phyloP scores from a whole-genome alignment of 2,888 invertebrate species.

The Hirtodrosophila cameraria region DNA sequence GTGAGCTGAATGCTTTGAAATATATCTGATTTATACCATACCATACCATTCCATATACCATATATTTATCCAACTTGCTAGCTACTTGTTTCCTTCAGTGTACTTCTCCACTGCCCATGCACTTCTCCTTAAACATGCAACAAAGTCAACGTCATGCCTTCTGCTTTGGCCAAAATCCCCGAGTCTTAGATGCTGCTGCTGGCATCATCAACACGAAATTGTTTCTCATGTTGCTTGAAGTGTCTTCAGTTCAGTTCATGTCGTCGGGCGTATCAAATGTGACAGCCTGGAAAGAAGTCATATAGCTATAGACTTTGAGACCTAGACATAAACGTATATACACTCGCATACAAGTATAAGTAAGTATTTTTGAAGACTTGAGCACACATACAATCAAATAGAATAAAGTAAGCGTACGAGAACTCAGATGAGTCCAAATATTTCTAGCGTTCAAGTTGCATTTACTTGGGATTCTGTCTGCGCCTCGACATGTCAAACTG shows the following conservation, averaged over 20 bases:
- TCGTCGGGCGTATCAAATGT: conserved; percentile 68
- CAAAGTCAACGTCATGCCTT: conserved; percentile 51
- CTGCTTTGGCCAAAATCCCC: conserved; percentile 48
- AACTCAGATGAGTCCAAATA: conserved; percentile 57
- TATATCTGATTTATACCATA: too few species aligned
- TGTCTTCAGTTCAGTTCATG: conserved; percentile 29
- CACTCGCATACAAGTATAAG: conserved; percentile 13
- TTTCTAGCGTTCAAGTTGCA: conserved; percentile 62
- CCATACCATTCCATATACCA: too few species aligned
- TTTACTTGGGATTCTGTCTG: conserved; percentile 50
- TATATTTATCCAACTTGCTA: too few species aligned
- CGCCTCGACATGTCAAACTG: conserved; percentile 40
- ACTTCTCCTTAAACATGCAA: conserved; percentile 30
- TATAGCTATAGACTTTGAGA: conserved; percentile 52
- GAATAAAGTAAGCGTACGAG: conserved; percentile 51
- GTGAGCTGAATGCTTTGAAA: too few species aligned
- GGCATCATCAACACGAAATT: conserved; percentile 48
- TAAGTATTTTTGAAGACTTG: conserved; percentile 39
- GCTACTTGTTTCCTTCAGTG: conserved; percentile 34
- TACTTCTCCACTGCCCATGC: not conserved
- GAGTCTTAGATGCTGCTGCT: conserved; percentile 52
- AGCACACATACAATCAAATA: conserved; percentile 68
- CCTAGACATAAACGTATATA: too few species aligned
- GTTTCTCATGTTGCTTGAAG: conserved; percentile 46
- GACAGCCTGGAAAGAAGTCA: conserved; percentile 66